Conservation (phyloP, 2,888 invertebrate species). For the Polydesmus complanatus region DNA sequence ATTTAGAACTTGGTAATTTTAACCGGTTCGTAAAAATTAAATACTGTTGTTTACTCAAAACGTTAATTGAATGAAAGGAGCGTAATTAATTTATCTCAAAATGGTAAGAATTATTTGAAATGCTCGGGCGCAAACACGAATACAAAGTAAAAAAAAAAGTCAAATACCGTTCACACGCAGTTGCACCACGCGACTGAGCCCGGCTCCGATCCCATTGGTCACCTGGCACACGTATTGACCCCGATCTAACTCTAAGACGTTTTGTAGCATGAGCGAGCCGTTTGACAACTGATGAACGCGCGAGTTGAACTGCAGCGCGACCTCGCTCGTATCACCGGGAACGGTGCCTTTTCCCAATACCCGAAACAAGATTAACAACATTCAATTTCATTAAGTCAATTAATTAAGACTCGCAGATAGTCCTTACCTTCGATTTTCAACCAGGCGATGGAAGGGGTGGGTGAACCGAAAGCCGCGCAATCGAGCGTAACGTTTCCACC, state of each 20-base stretch:
- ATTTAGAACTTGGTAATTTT: no score
- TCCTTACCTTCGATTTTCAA: slow-evolving; percentile 6
- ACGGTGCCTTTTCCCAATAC: not conserved
- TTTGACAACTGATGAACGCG: slow-evolving; percentile 77
- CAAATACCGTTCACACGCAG: slow-evolving; percentile 31
- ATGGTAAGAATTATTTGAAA: slow-evolving; percentile 23
- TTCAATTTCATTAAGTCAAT: no score
- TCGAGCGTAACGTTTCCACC: slow-evolving; percentile 14
- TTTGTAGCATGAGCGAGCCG: slow-evolving; percentile 75
- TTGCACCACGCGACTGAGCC: slow-evolving; percentile 42
- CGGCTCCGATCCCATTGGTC: slow-evolving; percentile 88
- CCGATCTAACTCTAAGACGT: slow-evolving; percentile 84
- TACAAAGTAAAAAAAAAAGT: not conserved
- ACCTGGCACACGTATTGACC: slow-evolving; percentile 93
- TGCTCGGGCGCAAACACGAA: not conserved
- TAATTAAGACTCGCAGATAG: no score
- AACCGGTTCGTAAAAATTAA: no score
- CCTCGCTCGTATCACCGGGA: not conserved
- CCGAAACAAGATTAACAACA: no score
- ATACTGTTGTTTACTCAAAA: no score
- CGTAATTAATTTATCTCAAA: no score
- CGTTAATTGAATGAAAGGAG: no score
- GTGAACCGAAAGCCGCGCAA: slow-evolving; percentile 16
- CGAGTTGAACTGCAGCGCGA: slow-evolving; percentile 42
- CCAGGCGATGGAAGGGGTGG: slow-evolving; percentile 16